Base-by-base conservation (phyloP, 2,888 invertebrate species). In the Pristionchus mayeri region DNA sequence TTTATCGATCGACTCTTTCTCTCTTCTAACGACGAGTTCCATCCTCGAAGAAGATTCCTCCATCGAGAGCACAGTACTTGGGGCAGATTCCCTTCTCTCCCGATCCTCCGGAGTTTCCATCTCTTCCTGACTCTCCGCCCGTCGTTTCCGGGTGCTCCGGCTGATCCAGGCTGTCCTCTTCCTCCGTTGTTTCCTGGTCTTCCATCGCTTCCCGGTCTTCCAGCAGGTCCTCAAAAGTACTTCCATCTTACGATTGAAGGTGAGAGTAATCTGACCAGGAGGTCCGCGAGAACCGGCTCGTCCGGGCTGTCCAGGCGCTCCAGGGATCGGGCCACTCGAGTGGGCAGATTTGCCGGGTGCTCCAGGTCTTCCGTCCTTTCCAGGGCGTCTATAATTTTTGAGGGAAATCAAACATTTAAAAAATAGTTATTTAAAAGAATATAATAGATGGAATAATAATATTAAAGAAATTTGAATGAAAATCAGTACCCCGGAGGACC, bases 1-100 rank as follows among this genome's bases (percentile, higher is more conserved):
- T 44, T 75, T 40, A 50, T 78, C 57, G 80, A 80, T 54, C 27
- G n/a, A 30, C n/a, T 3, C 2, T 18, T 9, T n/a, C 9, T 24
- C 24, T 21, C 34, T 21, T 78, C 40, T 80, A 80, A 80, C 80
- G 80, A 48, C 80, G 80, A 57, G 80, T 80, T 80, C 80, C 80
- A 37, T 80, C 80, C 37, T 80, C 80, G 80, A 80, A 80, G 80
- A 80, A 80, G 40, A 80, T 80, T 57, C 80, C 80, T 80, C 80
- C 80, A 57, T 80, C 80, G 57, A 80, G 34, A 24, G 80, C 80
- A 24, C 80, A 80, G 40, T 80, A 80, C 80, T 80, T 80, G 80
- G 80, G 80, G 16, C 80, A 80, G 80, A 80, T 80, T 37, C 80
- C 80, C 57, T 57, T 80, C 80, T 80, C 80, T 80, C 80, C 80